Evolutionary conservation across 2,888 invertebrate genomes (phyloP).

Genomic region (Andrena dorsata): DNA sequence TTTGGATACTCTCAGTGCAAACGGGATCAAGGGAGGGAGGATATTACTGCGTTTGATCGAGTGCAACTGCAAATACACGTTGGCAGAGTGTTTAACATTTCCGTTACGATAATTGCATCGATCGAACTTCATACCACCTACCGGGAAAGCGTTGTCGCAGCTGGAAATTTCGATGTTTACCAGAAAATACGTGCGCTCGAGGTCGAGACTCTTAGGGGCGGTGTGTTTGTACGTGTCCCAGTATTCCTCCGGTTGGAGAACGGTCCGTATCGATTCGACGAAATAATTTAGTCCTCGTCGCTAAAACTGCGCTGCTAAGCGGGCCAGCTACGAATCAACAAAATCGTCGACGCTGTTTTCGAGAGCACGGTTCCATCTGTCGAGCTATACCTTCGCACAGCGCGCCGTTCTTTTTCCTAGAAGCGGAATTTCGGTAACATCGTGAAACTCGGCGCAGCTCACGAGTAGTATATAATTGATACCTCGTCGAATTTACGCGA

Average conservation of each 20-base stretch:
- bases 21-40: not conserved
- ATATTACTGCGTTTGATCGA: not conserved
- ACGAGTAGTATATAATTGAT: conserved; percentile 16
- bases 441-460: conserved; percentile 11
- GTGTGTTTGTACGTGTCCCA: not conserved
- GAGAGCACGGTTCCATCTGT: no score
- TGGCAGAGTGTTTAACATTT: no score
- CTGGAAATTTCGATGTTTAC: conserved; percentile 15
- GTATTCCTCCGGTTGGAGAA: not conserved
- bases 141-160: not conserved
- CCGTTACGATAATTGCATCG: conserved; percentile 19
- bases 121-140: not conserved
- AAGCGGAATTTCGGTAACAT: not conserved
- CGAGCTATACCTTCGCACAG: no score
- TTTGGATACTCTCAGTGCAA: not conserved
- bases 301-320: conserved; percentile 1
- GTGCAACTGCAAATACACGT: not conserved
- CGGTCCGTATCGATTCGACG: conserved; percentile 44
- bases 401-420: not conserved
- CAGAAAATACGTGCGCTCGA: not conserved
- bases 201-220: conserved; percentile 27
- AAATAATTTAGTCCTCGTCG: conserved; percentile 53
- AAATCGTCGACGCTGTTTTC: not conserved
- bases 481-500: conserved; percentile 8
- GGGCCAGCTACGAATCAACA: not conserved